A percentile compares a stretch with the other conserved stretches of the same genome.
Evolutionary conservation across 2,113 vertebrate species (phyloP).

Genomic region (Oncorhynchus tshawytscha): DNA sequence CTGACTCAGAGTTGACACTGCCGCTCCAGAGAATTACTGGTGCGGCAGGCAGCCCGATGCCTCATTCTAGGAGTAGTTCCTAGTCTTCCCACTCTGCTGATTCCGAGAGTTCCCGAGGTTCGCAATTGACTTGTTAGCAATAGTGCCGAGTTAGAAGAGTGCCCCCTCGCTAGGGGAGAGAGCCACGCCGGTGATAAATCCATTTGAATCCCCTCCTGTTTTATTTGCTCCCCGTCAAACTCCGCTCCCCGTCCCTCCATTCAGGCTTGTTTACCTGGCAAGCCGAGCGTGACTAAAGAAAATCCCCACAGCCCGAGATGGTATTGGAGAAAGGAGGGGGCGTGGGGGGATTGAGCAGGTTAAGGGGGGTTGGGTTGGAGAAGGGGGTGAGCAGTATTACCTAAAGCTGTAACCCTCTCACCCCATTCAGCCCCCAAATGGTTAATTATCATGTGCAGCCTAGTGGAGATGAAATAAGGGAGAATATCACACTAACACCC

Average conservation of each 20-base stretch:
- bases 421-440: constrained; percentile 79
- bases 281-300: constrained; percentile 90
- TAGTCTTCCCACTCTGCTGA: constrained; percentile 23
- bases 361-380: constrained; percentile 43
- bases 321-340: constrained; percentile 60
- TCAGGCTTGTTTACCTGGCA: constrained; percentile 89
- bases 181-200: constrained; percentile 73
- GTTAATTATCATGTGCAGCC: constrained; percentile 89
- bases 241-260: constrained; percentile 58
- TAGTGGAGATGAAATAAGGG: constrained; percentile 81
- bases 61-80: neutral
- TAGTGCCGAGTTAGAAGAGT: constrained; percentile 68
- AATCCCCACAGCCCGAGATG: constrained; percentile 83
- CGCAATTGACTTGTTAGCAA: constrained; percentile 68
- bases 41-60: neutral
- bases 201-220: constrained; percentile 76
- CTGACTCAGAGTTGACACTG: constrained; percentile 53
- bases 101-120: constrained; percentile 46
- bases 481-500: constrained; percentile 77
- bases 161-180: constrained; percentile 59
- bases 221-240: constrained; percentile 72
- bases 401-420: constrained; percentile 80
- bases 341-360: constrained; percentile 50
- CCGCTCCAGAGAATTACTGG: constrained; percentile 47
- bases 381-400: constrained; percentile 68